Percentiles rank a stretch among this genome's conserved stretches.
Evolutionary conservation across 1,140 invertebrate genomes (phyloP).

Genomic region (Plectrocnemia conspersa): DNA sequence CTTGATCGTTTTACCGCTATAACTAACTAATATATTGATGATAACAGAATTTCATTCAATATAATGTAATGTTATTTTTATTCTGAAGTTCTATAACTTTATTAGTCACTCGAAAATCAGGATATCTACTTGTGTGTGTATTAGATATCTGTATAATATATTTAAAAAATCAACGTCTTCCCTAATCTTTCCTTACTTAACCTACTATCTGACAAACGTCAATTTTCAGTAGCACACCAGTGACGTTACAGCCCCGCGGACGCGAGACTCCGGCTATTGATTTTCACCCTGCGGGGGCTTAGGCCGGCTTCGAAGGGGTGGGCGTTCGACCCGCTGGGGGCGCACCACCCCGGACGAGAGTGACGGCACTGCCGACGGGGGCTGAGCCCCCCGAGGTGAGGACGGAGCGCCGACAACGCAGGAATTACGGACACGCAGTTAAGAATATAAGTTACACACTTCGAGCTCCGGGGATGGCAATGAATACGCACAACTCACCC

Average conservation of each 20-base stretch:
- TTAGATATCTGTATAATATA: too few species aligned
- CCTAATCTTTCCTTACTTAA: too few species aligned
- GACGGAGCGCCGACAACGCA: neutral
- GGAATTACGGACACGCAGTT: conserved; percentile 7
- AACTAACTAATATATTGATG: too few species aligned
- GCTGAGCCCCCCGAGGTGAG: neutral
- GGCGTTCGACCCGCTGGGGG: neutral
- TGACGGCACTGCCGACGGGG: neutral
- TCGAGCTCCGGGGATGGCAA: too few species aligned
- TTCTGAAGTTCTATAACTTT: too few species aligned
- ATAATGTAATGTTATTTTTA: too few species aligned
- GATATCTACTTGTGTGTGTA: too few species aligned
- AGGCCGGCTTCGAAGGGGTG: conserved; percentile 10
- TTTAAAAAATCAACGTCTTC: too few species aligned
- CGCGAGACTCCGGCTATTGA: conserved; percentile 33
- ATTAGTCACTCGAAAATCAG: too few species aligned
- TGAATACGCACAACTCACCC: too few species aligned
- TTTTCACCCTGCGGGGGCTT: conserved; percentile 22
- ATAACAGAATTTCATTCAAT: too few species aligned
- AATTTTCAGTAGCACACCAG: conserved; percentile 2
- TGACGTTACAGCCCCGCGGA: conserved; percentile 24
- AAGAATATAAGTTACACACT: conserved; percentile 10
- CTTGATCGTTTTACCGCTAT: too few species aligned
- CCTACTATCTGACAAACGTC: neutral
- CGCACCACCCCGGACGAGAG: neutral